Percentiles rank a stretch among this genome's conserved stretches.
Conservation (phyloP, 1,140 invertebrate species). For the Drosophila grimshawi region DNA sequence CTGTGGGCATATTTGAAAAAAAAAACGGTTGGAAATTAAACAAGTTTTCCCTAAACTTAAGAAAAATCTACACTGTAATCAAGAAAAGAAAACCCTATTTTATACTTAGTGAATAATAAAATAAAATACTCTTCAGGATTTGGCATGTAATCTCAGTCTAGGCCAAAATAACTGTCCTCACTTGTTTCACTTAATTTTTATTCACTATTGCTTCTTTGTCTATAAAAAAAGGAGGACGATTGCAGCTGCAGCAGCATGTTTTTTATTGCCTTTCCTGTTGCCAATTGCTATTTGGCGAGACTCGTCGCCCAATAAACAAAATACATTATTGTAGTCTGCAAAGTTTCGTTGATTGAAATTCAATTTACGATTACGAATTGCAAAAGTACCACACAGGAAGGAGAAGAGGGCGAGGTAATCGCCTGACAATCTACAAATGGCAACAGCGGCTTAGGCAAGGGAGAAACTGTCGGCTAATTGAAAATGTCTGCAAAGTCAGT, state of each 20-base stretch:
- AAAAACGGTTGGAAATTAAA: too few relatives aligned
- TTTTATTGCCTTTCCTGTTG: conserved; percentile 6
- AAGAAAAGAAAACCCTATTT: too few relatives aligned
- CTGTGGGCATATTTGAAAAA: too few relatives aligned
- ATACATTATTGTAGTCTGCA: conserved; percentile 46
- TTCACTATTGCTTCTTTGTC: neutral
- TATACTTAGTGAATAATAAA: too few relatives aligned
- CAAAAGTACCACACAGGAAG: neutral
- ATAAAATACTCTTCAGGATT: too few relatives aligned
- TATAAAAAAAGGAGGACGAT: neutral
- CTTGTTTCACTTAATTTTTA: neutral
- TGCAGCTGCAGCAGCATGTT: neutral
- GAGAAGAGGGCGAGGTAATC: conserved; percentile 7
- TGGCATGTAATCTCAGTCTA: too few relatives aligned
- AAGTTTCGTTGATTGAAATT: conserved; percentile 62
- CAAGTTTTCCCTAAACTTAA: too few relatives aligned
- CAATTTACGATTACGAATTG: conserved; percentile 30
- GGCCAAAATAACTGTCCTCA: too few relatives aligned
- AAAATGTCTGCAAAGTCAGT: conserved; percentile 66
- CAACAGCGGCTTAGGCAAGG: conserved; percentile 16
- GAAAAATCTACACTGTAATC: too few relatives aligned
- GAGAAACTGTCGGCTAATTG: conserved; percentile 54
- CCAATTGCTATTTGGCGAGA: conserved; percentile 4
- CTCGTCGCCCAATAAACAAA: conserved; percentile 21
- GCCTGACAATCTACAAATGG: conserved; percentile 31